A percentile compares a stretch with the other conserved stretches of the same genome.
These are phyloP conservation scores for Synergus umbraculus DNA, from an alignment of 2,888 invertebrate species.

Conservation along the genomic window DNA sequence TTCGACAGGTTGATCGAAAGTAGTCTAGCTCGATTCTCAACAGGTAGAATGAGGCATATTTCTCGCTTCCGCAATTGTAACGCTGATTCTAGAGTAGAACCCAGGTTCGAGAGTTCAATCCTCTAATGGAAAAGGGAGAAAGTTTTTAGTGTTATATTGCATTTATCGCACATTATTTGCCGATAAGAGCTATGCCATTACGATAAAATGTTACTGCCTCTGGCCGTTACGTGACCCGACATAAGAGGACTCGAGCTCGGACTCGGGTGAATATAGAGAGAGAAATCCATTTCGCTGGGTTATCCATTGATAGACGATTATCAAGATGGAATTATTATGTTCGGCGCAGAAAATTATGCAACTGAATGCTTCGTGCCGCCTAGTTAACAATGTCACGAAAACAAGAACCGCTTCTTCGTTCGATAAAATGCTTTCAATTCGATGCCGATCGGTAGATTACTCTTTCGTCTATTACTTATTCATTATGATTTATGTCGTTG, in stretches of 20 bases:
- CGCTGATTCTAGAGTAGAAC: background rate
- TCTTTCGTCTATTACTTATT: constrained; percentile 12
- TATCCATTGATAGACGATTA: background rate
- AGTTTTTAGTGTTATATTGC: constrained; percentile 34
- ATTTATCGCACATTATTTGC: constrained; percentile 33
- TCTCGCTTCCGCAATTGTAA: constrained; percentile 16
- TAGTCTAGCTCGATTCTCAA: constrained; percentile 11
- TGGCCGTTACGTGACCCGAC: constrained; percentile 28
- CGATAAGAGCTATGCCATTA: background rate
- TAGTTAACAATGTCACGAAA: constrained; percentile 27
- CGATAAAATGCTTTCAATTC: constrained; percentile 17
- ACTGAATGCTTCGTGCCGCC: constrained; percentile 19
- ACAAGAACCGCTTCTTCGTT: background rate
- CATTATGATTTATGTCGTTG: constrained; percentile 21
- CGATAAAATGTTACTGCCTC: constrained; percentile 11
- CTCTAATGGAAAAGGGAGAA: constrained; percentile 26
- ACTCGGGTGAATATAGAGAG: constrained; percentile 6
- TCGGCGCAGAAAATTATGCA: constrained; percentile 19
- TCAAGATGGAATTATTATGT: background rate
- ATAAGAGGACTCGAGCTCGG: background rate
- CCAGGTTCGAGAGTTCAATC: constrained; percentile 15
- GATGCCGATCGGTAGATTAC: constrained; percentile 14
- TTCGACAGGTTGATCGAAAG: constrained; percentile 24
- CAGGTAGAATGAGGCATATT: constrained; percentile 21
- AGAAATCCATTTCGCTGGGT: background rate